phyloP scores from a whole-genome alignment of 1,140 invertebrate genomes.

The Bombus soroeensis region DNA sequence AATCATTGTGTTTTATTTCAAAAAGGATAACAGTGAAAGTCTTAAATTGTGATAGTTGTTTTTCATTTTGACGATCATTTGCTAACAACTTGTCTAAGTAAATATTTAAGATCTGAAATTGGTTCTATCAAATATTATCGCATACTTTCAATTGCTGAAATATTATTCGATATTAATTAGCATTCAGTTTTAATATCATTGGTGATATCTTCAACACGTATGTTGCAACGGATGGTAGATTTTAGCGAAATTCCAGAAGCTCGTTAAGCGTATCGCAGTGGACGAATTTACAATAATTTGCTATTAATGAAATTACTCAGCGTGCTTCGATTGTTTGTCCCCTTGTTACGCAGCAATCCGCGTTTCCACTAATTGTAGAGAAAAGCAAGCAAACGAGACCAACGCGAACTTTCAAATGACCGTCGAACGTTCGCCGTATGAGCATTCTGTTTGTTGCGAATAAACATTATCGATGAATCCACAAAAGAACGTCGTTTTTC shows the following conservation, averaged over 20 bases:
- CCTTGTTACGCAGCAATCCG: conserved; percentile 36
- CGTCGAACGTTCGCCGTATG: neutral
- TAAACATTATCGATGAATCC: conserved; percentile 24
- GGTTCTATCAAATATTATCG: no score
- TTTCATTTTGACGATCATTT: no score
- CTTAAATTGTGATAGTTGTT: no score
- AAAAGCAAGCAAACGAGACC: conserved; percentile 38
- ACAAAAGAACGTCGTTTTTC: neutral
- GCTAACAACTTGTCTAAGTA: no score
- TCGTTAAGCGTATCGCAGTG: conserved; percentile 57
- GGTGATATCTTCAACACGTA: neutral
- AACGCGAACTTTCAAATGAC: conserved; percentile 33
- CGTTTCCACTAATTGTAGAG: conserved; percentile 33
- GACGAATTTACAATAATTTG: conserved; percentile 62
- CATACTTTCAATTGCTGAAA: neutral
- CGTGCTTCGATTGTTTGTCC: conserved; percentile 47
- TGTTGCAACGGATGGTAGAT: neutral
- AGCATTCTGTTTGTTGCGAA: conserved; percentile 1
- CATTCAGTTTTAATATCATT: neutral
- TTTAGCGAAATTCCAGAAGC: conserved; percentile 29
- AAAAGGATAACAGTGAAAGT: no score
- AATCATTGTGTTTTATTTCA: no score
- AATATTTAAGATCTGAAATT: no score
- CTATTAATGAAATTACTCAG: conserved; percentile 62
- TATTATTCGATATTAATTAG: neutral